These are phyloP conservation scores for Dryas iulia DNA, from an alignment of 1,140 invertebrate genomes.

Conservation along the genomic window DNA sequence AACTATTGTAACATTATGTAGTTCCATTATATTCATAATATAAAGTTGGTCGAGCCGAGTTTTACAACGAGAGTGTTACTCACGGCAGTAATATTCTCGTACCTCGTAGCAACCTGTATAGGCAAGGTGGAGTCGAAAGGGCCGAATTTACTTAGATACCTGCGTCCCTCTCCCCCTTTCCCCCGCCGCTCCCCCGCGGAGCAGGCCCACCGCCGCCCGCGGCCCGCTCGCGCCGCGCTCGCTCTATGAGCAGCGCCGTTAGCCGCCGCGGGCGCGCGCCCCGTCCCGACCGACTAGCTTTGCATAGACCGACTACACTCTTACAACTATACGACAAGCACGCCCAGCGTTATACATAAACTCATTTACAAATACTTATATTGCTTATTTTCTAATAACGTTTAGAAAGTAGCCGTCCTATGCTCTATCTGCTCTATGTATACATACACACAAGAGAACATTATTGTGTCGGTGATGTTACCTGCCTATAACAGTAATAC, in stretches of 20 bases:
- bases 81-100: constrained; percentile 11
- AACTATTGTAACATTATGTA: not conserved
- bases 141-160: constrained; percentile 37
- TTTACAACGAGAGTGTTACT: not conserved
- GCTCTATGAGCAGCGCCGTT: constrained; percentile 26
- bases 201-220: not conserved
- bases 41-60: not conserved
- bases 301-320: not conserved
- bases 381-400: not conserved
- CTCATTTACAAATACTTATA: not conserved
- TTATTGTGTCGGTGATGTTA: not conserved
- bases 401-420: not conserved
- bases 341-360: no score
- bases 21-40: not conserved
- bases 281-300: not conserved
- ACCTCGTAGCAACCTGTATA: constrained; percentile 15
- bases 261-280: constrained; percentile 16
- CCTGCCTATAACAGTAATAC: not conserved
- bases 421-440: not conserved
- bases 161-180: constrained; percentile 12
- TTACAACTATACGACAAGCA: not conserved
- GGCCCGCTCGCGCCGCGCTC: not conserved
- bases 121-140: constrained; percentile 19
- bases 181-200: not conserved
- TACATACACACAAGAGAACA: not conserved